Evolutionary conservation across 2,113 vertebrate species (phyloP).

Genomic region (Mohoua ochrocephala): DNA sequence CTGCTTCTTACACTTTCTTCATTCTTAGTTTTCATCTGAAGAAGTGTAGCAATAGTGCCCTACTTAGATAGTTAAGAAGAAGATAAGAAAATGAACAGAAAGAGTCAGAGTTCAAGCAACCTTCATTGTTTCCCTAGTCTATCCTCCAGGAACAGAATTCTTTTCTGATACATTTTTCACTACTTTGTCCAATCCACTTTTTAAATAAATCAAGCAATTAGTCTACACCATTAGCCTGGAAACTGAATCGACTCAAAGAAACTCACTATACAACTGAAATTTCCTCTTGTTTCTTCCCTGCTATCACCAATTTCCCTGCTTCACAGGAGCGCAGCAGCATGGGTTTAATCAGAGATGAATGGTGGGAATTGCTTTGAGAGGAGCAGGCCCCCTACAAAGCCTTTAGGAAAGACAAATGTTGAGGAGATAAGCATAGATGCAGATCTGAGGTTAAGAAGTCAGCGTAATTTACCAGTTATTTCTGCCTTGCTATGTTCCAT

Average conservation of each 20-base stretch:
- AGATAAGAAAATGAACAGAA: not conserved
- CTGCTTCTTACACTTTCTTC: not conserved
- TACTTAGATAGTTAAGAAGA: not conserved
- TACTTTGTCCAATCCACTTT: not conserved
- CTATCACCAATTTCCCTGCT: not conserved
- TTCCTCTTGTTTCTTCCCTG: not conserved
- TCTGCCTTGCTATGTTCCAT: not conserved
- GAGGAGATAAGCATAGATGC: not conserved
- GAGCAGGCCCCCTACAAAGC: not conserved
- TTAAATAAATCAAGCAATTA: not conserved
- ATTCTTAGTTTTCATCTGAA: not conserved
- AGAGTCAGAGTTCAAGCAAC: not conserved
- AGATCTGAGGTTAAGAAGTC: not conserved
- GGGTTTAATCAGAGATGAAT: not conserved
- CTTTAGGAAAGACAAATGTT: not conserved
- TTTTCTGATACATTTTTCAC: not conserved
- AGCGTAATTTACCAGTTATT: not conserved
- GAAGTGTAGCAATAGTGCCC: not conserved
- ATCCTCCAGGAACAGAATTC: not conserved
- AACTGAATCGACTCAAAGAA: not conserved
- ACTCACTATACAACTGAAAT: not conserved
- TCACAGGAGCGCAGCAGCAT: fast-evolving
- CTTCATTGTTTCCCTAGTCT: not conserved
- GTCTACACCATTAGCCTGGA: not conserved
- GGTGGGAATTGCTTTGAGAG: not conserved